Evolutionary conservation across 2,888 invertebrate genomes (phyloP).

Genomic region (Lycocerus yunnanus): DNA sequence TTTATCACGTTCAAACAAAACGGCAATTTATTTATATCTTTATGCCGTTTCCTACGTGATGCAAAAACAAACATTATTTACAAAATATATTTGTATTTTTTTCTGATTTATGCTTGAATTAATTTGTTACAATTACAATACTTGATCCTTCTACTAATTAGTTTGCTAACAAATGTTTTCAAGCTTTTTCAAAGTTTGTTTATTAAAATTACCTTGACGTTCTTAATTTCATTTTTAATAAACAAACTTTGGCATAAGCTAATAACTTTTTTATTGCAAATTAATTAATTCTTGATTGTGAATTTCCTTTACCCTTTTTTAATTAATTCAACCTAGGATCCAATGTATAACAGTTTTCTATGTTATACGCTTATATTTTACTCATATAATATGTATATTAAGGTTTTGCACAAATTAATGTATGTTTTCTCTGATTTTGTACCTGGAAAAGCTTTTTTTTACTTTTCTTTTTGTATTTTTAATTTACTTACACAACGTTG

Average conservation of each 20-base stretch:
- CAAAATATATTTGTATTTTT: neutral
- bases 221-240: neutral
- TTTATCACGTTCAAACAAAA: neutral
- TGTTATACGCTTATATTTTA: no score
- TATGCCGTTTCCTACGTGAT: neutral
- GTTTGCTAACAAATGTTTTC: neutral
- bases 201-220: neutral
- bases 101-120: neutral
- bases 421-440: no score
- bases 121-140: neutral
- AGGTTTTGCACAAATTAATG: no score
- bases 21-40: neutral
- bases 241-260: neutral
- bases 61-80: neutral
- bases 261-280: neutral
- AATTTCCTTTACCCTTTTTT: neutral
- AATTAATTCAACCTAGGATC: neutral
- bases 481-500: no score
- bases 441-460: no score
- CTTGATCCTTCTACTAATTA: neutral
- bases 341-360: no score
- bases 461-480: no score
- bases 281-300: no score
- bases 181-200: neutral
- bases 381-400: no score